Evolutionary conservation across 2,797 vertebrate species (phyloP).

Genomic region (Aeoliscus strigatus): DNA sequence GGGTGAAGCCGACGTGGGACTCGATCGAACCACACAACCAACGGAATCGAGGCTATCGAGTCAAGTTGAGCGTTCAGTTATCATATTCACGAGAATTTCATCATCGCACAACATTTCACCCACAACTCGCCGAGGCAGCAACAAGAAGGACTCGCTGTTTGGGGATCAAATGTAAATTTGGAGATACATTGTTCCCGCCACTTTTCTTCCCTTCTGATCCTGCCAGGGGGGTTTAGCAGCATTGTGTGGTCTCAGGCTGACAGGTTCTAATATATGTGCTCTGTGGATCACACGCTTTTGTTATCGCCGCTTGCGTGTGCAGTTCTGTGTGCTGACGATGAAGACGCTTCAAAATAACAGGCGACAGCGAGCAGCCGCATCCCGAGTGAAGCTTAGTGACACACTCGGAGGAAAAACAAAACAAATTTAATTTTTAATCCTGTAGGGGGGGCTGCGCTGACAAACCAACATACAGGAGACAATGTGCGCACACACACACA

Average conservation of each 20-base stretch:
- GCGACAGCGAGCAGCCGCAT: constrained; percentile 8
- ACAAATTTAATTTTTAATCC: constrained; percentile 23
- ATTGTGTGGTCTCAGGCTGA: too few relatives aligned
- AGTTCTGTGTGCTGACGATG: not conserved
- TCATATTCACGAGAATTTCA: not conserved
- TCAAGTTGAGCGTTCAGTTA: constrained; percentile 5
- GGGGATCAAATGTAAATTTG: too few relatives aligned
- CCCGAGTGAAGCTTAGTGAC: constrained; percentile 17
- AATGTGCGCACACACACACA: too few relatives aligned
- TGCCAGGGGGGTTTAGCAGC: too few relatives aligned
- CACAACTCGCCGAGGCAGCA: too few relatives aligned
- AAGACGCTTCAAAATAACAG: constrained; percentile 17
- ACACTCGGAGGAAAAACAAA: constrained; percentile 19
- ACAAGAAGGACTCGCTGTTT: too few relatives aligned
- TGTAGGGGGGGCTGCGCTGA: not conserved
- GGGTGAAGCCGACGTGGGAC: constrained; percentile 14
- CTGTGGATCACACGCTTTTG: constrained; percentile 6
- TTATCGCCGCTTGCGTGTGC: not conserved
- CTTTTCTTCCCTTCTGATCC: too few relatives aligned
- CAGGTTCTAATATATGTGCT: not conserved
- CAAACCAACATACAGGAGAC: not conserved
- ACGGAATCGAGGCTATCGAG: too few relatives aligned
- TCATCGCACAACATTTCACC: too few relatives aligned
- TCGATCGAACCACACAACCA: constrained; percentile 39
- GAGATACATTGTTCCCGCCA: too few relatives aligned